Base-by-base conservation (phyloP, 2,888 invertebrate genomes). In the Carterocephalus palaemon region DNA sequence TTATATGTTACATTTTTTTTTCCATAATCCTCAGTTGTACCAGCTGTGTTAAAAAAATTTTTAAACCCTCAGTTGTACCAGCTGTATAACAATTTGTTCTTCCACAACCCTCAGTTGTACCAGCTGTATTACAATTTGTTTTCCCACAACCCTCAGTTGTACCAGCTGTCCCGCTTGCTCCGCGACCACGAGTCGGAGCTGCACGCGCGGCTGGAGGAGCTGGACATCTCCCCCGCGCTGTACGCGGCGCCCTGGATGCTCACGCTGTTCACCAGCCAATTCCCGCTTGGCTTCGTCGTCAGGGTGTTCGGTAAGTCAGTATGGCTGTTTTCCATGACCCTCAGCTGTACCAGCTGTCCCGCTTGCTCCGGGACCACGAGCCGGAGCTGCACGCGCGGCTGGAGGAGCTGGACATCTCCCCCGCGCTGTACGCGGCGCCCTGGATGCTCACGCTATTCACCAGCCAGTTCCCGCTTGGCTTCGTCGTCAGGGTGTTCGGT, bases 181-280 rank as follows among this genome's bases (percentile, higher is more conserved):
- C 95, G 96, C 54, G 98, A 99, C 75, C 91, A 92, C 58, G 88
- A 95, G 51, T 94, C 94, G 0, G 94, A 95, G 45, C 86, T 98
- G 24, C 96, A 97, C 76, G 89, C 91, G 3, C 97, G 97, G 79
- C 89, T 98, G 54, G 94, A 95, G 62, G 84, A 90, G 7, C 91
- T 97, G 67, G 98, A 98, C 78, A 95, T 98, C 3, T 93, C 95
- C 0, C 97, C 98, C 0, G 97, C 97, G 0, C 82, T 98, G 3
- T 98, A 98, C 75, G 98, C 98, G 0, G 98, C 98, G 0, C 98
- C 98, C 0, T 98, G 98, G 98, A 92, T 98, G 68, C 89, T 98
- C 2, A 98, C 98, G 0, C 85, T 97, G 20, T 98, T 98, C 81
- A 97, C 98, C 26, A 98, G 98, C 39, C 97, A 98, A 79, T 98